Conservation (phyloP, 2,797 vertebrate species). For the Rhinogobio ventralis region DNA sequence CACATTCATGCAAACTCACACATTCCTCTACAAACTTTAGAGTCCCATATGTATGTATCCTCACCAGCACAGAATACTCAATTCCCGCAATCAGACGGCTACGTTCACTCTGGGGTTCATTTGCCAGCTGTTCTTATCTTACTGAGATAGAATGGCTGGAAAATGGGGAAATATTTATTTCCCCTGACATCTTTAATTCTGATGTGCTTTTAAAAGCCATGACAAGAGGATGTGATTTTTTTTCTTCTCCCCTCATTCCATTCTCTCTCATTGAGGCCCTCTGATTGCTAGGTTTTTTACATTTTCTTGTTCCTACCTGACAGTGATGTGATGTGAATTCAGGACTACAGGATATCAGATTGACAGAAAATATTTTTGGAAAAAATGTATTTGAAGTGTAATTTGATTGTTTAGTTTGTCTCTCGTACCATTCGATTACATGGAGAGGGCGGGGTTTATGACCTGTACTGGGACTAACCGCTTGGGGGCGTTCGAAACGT, state of each 20-base stretch:
- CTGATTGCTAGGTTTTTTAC: constrained; percentile 14
- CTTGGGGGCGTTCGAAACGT: too few relatives aligned
- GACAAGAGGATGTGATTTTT: constrained; percentile 52
- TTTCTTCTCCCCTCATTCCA: constrained; percentile 30
- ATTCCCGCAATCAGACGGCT: constrained; percentile 73
- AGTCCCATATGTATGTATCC: constrained; percentile 36
- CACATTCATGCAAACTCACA: background rate
- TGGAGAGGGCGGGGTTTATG: too few relatives aligned
- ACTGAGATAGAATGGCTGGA: constrained; percentile 41
- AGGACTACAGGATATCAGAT: background rate
- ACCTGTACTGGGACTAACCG: too few relatives aligned
- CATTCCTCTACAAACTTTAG: constrained; percentile 1
- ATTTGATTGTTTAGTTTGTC: too few relatives aligned
- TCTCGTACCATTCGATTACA: too few relatives aligned
- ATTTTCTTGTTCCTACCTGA: constrained; percentile 15
- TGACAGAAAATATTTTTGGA: background rate
- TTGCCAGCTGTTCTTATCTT: constrained; percentile 69
- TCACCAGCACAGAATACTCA: constrained; percentile 54
- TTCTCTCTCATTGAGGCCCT: constrained; percentile 7
- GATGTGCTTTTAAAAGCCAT: constrained; percentile 53
- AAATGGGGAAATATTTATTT: constrained; percentile 46
- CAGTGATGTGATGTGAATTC: background rate
- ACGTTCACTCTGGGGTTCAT: constrained; percentile 57
- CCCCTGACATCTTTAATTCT: constrained; percentile 38
- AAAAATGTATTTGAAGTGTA: too few relatives aligned